Percentiles rank a stretch among this genome's conserved stretches.
phyloP scores from a whole-genome alignment of 92 coral and sea anemone genomes.

The Parazoanthus darwini region DNA sequence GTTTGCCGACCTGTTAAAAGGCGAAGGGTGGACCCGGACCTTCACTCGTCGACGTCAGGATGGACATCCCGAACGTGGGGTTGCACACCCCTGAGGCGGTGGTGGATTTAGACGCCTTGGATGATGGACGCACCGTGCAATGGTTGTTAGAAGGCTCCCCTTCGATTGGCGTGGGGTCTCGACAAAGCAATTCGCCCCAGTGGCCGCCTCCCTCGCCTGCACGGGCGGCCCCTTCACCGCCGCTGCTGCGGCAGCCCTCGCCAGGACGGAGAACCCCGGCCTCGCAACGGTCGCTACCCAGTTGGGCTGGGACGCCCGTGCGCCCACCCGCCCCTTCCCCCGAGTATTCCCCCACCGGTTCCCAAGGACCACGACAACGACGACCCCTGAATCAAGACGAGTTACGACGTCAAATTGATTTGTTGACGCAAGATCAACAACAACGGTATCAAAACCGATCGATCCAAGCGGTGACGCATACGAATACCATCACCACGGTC shows the following conservation, averaged over 20 bases:
- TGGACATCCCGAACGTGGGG: neutral
- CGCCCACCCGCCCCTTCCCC: neutral
- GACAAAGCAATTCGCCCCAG: conserved; percentile 33
- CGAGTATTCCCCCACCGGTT: neutral
- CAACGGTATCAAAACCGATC: conserved; percentile 9
- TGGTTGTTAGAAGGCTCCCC: conserved; percentile 38
- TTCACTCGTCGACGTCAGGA: conserved; percentile 32
- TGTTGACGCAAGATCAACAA: conserved; percentile 8
- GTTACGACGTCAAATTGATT: neutral
- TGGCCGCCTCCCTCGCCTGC: conserved; percentile 11
- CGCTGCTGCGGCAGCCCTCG: neutral
- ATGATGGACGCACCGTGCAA: conserved; percentile 17
- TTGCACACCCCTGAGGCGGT: conserved; percentile 10
- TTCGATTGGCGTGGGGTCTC: conserved; percentile 25
- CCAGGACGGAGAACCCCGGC: conserved; percentile 7
- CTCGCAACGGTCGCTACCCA: conserved; percentile 2
- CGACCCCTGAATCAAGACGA: conserved; percentile 19
- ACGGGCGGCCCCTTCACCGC: conserved; percentile 10
- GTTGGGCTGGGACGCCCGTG: conserved; percentile 8
- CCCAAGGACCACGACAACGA: neutral
- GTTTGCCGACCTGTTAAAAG: conserved; percentile 41
- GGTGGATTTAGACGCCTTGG: conserved; percentile 31
- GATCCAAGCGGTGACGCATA: neutral
- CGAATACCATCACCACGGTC: conserved; percentile 29
- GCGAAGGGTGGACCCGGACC: neutral